These are phyloP conservation scores for Halocynthia roretzi DNA, from an alignment of 23 tunicate species.

Conservation along the genomic window DNA sequence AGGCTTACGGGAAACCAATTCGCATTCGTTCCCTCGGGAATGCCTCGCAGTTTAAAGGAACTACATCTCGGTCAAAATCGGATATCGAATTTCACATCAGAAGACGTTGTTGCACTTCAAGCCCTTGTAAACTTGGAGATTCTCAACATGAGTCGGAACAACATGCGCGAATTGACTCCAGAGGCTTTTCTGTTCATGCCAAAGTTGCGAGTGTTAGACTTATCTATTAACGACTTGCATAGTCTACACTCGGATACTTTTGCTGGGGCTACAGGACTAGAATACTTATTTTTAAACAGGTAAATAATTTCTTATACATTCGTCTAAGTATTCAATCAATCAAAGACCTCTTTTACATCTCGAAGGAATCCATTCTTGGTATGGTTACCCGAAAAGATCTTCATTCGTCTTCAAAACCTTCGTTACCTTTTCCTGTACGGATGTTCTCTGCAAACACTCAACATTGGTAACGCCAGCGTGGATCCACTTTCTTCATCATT, in stretches of 20 bases:
- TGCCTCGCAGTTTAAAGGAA: conserved; percentile 24
- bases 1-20: conserved; percentile 37
- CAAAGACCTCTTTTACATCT: too few relatives aligned
- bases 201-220: conserved; percentile 27
- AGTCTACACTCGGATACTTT: conserved; percentile 16
- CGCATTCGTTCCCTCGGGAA: conserved; percentile 15
- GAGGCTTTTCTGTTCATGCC: conserved; percentile 12
- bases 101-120: neutral
- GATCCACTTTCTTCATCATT: conserved; percentile 1
- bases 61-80: conserved; percentile 28
- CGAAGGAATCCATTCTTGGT: conserved; percentile 16
- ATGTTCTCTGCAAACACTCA: conserved; percentile 26
- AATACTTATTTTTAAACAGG: conserved; percentile 27
- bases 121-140: conserved; percentile 23
- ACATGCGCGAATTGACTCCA: conserved; percentile 1
- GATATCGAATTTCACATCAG: conserved; percentile 3
- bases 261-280: conserved; percentile 14
- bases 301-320: neutral
- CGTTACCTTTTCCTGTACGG: conserved; percentile 35
- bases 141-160: conserved; percentile 41
- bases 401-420: conserved; percentile 13
- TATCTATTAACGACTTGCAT: conserved; percentile 31
- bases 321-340: neutral
- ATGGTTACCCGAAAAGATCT: conserved; percentile 2
- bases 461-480: conserved; percentile 7